Percentiles rank a stretch among this genome's conserved stretches.
Conservation (phyloP, 2,888 invertebrate species). For the Shargacucullia verbasci region DNA sequence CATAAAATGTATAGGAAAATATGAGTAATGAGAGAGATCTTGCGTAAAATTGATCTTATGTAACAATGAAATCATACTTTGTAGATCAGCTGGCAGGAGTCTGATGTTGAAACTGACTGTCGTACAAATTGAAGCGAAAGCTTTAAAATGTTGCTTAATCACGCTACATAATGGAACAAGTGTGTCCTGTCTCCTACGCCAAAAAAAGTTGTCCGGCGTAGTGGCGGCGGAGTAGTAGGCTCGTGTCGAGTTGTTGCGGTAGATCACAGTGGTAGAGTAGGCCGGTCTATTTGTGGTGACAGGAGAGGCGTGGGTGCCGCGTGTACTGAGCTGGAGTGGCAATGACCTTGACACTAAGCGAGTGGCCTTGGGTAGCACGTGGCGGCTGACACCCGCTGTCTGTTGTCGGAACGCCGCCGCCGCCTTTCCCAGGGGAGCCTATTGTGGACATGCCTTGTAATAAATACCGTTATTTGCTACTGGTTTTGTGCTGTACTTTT, state of each 20-base stretch:
- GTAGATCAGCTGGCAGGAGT: constrained; percentile 6
- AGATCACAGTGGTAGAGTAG: constrained; percentile 80
- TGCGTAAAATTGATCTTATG: constrained; percentile 34
- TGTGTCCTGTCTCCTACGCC: constrained; percentile 47
- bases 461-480: constrained; percentile 61
- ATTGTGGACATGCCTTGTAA: constrained; percentile 82
- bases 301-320: constrained; percentile 88
- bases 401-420: constrained; percentile 89
- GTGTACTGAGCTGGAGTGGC: constrained; percentile 88
- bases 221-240: constrained; percentile 56
- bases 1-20: constrained; percentile 34
- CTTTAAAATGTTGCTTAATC: constrained; percentile 27
- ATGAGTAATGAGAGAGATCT: constrained; percentile 22
- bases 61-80: constrained; percentile 31
- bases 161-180: constrained; percentile 31
- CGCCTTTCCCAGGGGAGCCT: constrained; percentile 88
- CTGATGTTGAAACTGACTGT: constrained; percentile 20
- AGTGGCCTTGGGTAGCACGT: constrained; percentile 89
- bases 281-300: constrained; percentile 88
- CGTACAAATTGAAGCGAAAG: constrained; percentile 14
- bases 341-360: constrained; percentile 89
- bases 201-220: constrained; percentile 53
- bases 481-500: constrained; percentile 25
- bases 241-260: constrained; percentile 75
- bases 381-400: constrained; percentile 89